Evolutionary conservation across 2,113 vertebrate genomes (phyloP).

Genomic region (Alces alces): DNA sequence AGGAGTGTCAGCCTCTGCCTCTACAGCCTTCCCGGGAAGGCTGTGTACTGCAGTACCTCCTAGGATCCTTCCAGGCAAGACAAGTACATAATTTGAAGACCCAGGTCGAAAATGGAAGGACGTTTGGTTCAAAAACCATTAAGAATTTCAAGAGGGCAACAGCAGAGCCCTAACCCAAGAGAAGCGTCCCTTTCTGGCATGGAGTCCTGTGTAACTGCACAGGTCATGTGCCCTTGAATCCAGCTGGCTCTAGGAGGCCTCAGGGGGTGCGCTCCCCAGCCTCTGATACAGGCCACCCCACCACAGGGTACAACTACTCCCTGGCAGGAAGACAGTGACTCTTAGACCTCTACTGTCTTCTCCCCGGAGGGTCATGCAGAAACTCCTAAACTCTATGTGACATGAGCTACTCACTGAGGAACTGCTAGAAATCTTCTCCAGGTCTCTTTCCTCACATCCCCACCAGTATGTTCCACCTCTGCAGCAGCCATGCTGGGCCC

Average conservation of each 20-base stretch:
- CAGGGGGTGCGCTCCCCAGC: too few relatives aligned
- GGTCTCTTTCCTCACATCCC: neutral
- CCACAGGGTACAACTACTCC: neutral
- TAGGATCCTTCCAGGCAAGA: neutral
- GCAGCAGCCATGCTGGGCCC: neutral
- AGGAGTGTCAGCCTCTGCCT: neutral
- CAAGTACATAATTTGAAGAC: neutral
- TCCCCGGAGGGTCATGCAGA: neutral
- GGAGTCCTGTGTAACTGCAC: too few relatives aligned
- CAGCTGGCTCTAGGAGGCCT: neutral
- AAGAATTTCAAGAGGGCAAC: neutral
- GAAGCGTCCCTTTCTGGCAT: neutral
- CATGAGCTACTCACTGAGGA: neutral
- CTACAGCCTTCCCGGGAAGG: neutral
- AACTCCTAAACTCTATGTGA: neutral
- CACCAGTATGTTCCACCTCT: neutral
- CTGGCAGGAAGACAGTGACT: neutral
- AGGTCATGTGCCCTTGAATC: neutral
- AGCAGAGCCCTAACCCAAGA: neutral
- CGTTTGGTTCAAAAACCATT: neutral
- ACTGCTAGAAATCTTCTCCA: neutral
- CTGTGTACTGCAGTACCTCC: neutral
- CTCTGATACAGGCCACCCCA: neutral
- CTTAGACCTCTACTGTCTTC: neutral
- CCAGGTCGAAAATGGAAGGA: neutral